phyloP scores from a whole-genome alignment of 2,888 invertebrate genomes.

The Melipona bicolor region DNA sequence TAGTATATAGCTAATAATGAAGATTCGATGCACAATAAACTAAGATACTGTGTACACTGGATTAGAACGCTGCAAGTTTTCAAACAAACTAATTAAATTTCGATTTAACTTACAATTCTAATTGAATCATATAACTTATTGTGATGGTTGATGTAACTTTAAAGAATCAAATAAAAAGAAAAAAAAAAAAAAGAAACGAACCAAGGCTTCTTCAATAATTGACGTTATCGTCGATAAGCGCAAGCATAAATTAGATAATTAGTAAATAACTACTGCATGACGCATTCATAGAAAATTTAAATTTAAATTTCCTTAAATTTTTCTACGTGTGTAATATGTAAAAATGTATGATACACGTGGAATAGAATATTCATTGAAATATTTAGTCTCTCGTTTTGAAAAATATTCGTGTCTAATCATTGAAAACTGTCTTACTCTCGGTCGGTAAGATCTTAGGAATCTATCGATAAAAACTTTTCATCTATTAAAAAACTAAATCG shows the following conservation, averaged over 20 bases:
- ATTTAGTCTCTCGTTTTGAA: no score
- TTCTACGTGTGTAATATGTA: neutral
- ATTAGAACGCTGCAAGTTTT: no score
- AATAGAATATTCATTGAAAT: no score
- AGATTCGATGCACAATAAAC: no score
- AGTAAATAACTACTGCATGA: neutral
- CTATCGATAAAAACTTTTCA: neutral
- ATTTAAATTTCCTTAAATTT: no score
- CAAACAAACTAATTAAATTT: no score
- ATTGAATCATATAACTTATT: no score
- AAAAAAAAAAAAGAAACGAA: neutral
- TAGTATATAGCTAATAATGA: no score
- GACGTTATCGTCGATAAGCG: neutral
- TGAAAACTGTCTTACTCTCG: neutral
- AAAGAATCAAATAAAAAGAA: neutral
- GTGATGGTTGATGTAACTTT: neutral
- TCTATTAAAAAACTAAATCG: no score
- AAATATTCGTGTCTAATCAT: no score
- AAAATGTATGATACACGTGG: neutral
- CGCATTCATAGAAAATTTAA: neutral
- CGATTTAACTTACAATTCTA: no score
- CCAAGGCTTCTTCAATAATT: neutral
- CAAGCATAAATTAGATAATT: neutral
- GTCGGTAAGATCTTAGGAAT: neutral
- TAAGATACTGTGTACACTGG: no score